A percentile compares a stretch with the other conserved stretches of the same genome.
These are phyloP conservation scores for Microcebus griseorufus DNA, from an alignment of 2,113 vertebrate genomes.

Conservation along the genomic window DNA sequence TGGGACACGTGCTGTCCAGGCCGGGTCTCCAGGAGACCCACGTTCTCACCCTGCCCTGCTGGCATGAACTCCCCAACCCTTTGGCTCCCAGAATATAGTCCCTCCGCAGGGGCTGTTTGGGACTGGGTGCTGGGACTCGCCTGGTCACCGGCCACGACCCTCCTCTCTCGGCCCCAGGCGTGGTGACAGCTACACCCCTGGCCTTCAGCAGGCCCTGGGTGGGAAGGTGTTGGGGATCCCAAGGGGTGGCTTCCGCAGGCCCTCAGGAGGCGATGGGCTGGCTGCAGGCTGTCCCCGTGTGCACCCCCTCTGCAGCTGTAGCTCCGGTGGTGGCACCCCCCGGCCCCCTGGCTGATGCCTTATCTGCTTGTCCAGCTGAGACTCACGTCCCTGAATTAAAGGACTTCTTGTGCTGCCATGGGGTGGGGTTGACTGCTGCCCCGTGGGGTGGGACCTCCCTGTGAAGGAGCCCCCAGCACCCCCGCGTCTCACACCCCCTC, in stretches of 20 bases:
- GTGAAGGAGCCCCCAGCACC: background rate
- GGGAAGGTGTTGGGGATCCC: background rate
- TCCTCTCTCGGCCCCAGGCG: rapidly evolving
- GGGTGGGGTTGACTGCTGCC: background rate
- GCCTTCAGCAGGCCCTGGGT: background rate
- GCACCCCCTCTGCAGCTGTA: background rate
- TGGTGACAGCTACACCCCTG: background rate
- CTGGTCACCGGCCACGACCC: rapidly evolving
- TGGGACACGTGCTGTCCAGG: rapidly evolving
- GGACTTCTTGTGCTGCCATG: rapidly evolving
- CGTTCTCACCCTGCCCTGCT: background rate
- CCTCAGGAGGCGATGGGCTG: rapidly evolving
- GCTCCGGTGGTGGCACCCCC: background rate
- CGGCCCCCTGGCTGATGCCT: rapidly evolving
- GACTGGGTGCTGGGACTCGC: rapidly evolving
- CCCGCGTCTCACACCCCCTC: rapidly evolving
- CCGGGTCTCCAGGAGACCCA: background rate
- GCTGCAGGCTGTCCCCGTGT: rapidly evolving
- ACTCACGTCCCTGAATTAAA: background rate
- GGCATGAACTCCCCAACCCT: no score
- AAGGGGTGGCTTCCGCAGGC: background rate
- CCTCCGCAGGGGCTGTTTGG: background rate
- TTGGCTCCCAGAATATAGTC: background rate
- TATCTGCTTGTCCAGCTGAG: background rate
- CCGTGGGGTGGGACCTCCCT: background rate